Percentiles rank a stretch among this genome's conserved stretches.
phyloP scores from a whole-genome alignment of 2,888 invertebrate species.

The Philonicus albiceps region DNA sequence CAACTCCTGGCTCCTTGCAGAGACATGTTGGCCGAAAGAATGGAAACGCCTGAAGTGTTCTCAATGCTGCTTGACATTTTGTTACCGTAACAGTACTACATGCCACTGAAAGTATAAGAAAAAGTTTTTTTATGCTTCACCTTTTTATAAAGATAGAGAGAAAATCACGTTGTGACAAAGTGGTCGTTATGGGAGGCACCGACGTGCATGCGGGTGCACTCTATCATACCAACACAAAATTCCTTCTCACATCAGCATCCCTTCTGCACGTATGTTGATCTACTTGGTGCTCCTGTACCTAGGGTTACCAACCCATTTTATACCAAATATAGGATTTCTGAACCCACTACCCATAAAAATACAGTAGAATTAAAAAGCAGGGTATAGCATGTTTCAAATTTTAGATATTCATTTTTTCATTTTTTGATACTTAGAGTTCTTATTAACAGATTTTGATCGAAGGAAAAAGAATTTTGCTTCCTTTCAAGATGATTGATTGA shows the following conservation, averaged over 20 bases:
- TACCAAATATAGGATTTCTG: too few species aligned
- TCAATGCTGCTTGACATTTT: slow-evolving; percentile 90
- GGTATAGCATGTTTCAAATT: too few species aligned
- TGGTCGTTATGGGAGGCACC: slow-evolving; percentile 19
- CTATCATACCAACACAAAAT: not conserved
- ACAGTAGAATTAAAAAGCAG: too few species aligned
- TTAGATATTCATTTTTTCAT: too few species aligned
- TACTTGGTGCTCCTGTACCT: not conserved
- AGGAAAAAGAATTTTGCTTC: too few species aligned
- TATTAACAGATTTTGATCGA: too few species aligned
- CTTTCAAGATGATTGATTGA: too few species aligned
- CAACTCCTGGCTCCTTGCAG: slow-evolving; percentile 88
- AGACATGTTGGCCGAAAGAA: slow-evolving; percentile 94
- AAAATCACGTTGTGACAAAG: slow-evolving; percentile 35
- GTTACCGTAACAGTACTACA: slow-evolving; percentile 93
- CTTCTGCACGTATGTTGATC: not conserved
- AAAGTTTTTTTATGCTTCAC: slow-evolving; percentile 8
- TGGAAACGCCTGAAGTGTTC: slow-evolving; percentile 88
- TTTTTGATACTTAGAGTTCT: too few species aligned
- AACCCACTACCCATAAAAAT: too few species aligned
- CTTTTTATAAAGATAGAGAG: not conserved
- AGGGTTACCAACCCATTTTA: too few species aligned
- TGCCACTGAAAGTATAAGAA: slow-evolving; percentile 73
- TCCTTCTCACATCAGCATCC: not conserved
- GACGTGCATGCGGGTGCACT: not conserved